phyloP scores from a whole-genome alignment of 2,797 vertebrate species.

The Margarornis squamiger region DNA sequence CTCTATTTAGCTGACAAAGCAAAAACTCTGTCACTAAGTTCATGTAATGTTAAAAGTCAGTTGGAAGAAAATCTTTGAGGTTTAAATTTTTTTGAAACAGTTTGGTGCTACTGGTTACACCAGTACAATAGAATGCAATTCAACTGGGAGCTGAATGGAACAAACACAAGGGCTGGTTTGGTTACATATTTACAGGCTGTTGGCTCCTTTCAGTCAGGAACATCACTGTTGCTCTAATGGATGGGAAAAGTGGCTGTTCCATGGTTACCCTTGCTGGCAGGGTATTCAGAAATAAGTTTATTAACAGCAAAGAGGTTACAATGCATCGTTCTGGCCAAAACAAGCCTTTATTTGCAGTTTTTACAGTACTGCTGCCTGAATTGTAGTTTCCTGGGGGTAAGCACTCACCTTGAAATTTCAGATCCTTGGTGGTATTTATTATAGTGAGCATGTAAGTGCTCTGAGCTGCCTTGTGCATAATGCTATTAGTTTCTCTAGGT shows the following conservation, averaged over 20 bases:
- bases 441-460: not conserved
- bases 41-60: not conserved
- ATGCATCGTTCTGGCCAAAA: not conserved
- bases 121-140: not conserved
- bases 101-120: not conserved
- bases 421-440: not conserved
- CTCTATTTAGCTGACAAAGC: not conserved
- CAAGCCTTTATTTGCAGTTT: not conserved
- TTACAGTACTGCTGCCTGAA: not conserved
- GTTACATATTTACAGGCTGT: not conserved
- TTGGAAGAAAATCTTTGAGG: not conserved
- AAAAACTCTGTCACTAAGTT: not conserved
- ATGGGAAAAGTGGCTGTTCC: not conserved
- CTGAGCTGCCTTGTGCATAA: not conserved
- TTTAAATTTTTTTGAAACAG: not conserved
- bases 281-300: not conserved
- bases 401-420: not conserved
- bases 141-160: not conserved
- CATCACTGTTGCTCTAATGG: not conserved
- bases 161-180: not conserved
- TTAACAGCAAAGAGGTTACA: not conserved
- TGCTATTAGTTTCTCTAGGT: not conserved
- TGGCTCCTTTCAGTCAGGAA: not conserved
- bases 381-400: not conserved
- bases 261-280: not conserved